Percentiles rank a stretch among this genome's conserved stretches.
phyloP scores from a whole-genome alignment of 2,888 invertebrate genomes.

The Campoletis raptor region DNA sequence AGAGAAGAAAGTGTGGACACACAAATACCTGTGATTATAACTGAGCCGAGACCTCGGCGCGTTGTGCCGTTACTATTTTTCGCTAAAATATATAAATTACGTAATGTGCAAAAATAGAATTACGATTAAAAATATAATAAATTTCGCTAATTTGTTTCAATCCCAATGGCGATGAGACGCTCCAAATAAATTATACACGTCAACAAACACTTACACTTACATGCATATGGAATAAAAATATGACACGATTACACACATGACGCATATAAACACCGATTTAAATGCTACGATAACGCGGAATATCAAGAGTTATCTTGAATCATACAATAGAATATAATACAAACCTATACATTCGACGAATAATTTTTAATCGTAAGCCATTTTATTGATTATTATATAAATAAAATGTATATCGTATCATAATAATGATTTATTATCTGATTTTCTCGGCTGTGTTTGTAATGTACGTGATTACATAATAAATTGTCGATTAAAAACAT shows the following conservation, averaged over 20 bases:
- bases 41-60: conserved; percentile 64
- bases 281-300: conserved; percentile 56
- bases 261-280: conserved; percentile 46
- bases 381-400: conserved; percentile 74
- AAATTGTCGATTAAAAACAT: conserved; percentile 75
- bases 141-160: conserved; percentile 63
- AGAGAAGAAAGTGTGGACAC: conserved; percentile 66
- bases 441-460: conserved; percentile 81
- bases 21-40: conserved; percentile 69
- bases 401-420: conserved; percentile 71
- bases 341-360: conserved; percentile 71
- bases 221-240: conserved; percentile 39
- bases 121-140: conserved; percentile 43
- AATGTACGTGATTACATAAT: conserved; percentile 80
- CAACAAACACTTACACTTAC: conserved; percentile 45
- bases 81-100: conserved; percentile 60
- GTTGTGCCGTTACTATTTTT: conserved; percentile 68
- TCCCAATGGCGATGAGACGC: conserved; percentile 54
- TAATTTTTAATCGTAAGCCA: conserved; percentile 74
- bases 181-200: conserved; percentile 57
- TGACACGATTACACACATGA: conserved; percentile 25
- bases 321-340: conserved; percentile 64
- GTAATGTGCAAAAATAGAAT: conserved; percentile 38
- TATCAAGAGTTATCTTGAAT: conserved; percentile 54
- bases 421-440: conserved; percentile 78